phyloP scores from a whole-genome alignment of 2,797 vertebrate species.

The Girardinus metallicus region DNA sequence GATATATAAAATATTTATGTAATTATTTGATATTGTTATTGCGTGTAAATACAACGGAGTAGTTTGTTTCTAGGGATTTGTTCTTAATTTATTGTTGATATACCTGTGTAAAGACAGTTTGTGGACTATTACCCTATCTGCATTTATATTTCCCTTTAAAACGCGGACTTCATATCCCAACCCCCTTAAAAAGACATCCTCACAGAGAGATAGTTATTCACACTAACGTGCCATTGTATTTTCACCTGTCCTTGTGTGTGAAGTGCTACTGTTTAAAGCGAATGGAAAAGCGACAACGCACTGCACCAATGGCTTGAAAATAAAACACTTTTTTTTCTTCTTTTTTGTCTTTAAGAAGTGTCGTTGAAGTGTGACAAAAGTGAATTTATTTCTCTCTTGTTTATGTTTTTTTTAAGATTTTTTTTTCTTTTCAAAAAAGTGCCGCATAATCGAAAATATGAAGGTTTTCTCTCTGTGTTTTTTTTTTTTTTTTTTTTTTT shows the following conservation, averaged over 20 bases:
- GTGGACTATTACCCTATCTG: slow-evolving; percentile 82
- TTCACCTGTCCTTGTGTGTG: slow-evolving; percentile 78
- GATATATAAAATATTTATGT: slow-evolving; percentile 99
- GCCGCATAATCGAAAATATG: slow-evolving; percentile 83
- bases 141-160: slow-evolving; percentile 80
- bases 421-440: slow-evolving; percentile 80
- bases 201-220: slow-evolving; percentile 73
- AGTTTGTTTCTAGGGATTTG: slow-evolving; percentile 92
- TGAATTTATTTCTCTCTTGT: slow-evolving; percentile 44
- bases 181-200: slow-evolving; percentile 40
- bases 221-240: slow-evolving; percentile 83
- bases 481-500: not conserved
- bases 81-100: slow-evolving; percentile 99
- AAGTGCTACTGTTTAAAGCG: slow-evolving; percentile 80
- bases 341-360: slow-evolving; percentile 42
- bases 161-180: slow-evolving; percentile 63
- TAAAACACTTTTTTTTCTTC: not conserved
- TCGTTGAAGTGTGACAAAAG: slow-evolving; percentile 74
- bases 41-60: slow-evolving; percentile 97
- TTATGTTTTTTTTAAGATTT: slow-evolving; percentile 77
- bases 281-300: slow-evolving; percentile 77
- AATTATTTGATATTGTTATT: slow-evolving; percentile 99
- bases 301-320: slow-evolving; percentile 84
- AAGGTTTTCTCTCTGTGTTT: slow-evolving; percentile 77
- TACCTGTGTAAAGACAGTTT: slow-evolving; percentile 90